Conservation (phyloP, 2,113 vertebrate species). For the Malaclemys terrapin region DNA sequence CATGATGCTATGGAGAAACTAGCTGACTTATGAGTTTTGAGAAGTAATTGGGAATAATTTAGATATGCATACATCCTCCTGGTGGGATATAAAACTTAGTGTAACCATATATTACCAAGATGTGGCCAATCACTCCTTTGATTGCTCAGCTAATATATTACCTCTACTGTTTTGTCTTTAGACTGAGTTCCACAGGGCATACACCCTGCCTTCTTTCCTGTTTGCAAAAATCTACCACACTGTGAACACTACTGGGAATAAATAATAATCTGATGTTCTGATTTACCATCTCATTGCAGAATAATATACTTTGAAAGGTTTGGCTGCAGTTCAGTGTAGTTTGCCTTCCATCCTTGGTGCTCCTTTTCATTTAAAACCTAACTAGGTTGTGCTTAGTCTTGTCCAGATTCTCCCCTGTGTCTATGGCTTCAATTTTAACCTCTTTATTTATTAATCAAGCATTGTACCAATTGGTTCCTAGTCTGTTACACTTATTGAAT, state of each 20-base stretch:
- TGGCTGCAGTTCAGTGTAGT: neutral
- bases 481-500: neutral
- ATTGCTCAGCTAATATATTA: conserved; percentile 53
- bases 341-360: neutral
- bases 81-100: conserved; percentile 69
- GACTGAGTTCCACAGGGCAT: conserved; percentile 48
- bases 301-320: neutral
- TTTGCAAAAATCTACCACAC: conserved; percentile 39
- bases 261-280: neutral
- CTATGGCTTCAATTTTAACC: neutral
- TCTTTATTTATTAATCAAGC: conserved; percentile 1
- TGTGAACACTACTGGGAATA: neutral
- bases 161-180: conserved; percentile 57
- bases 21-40: conserved; percentile 65
- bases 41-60: conserved; percentile 73
- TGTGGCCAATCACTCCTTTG: conserved; percentile 18
- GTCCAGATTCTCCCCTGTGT: neutral
- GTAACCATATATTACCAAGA: conserved; percentile 63
- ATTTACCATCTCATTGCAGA: neutral
- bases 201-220: conserved; percentile 27
- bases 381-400: neutral
- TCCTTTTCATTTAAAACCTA: conserved; percentile 22
- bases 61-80: conserved; percentile 45
- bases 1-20: conserved; percentile 35
- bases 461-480: neutral